A percentile compares a stretch with the other conserved stretches of the same genome.
These are phyloP conservation scores for Acheta domesticus DNA, from an alignment of 2,888 invertebrate genomes.

Conservation along the genomic window DNA sequence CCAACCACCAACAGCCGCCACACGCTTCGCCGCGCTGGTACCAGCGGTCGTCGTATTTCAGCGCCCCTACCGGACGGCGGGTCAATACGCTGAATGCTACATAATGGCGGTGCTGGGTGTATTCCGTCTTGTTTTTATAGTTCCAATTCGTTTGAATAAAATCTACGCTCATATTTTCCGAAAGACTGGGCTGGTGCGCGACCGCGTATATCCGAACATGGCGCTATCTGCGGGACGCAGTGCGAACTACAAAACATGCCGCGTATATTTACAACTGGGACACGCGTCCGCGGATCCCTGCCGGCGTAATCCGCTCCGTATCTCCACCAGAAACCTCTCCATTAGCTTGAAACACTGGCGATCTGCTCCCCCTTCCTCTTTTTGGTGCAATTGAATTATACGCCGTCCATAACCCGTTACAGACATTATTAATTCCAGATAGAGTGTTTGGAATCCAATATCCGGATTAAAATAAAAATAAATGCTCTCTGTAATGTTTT, in stretches of 20 bases:
- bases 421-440: slow-evolving; percentile 8
- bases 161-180: slow-evolving; percentile 7
- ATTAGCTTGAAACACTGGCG: neutral
- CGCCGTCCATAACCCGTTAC: neutral
- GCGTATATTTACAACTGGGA: neutral
- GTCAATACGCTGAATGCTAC: neutral
- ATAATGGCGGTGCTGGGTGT: neutral
- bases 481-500: neutral
- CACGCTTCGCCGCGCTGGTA: no score
- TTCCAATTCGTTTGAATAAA: slow-evolving; percentile 2
- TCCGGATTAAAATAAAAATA: neutral
- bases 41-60: no score
- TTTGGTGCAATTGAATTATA: neutral
- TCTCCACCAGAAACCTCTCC: neutral
- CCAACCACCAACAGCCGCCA: no score
- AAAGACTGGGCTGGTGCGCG: neutral
- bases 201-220: neutral
- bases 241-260: neutral
- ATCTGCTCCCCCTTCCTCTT: no score
- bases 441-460: slow-evolving; percentile 1
- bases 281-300: neutral
- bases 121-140: slow-evolving; percentile 6
- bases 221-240: neutral
- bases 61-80: neutral
- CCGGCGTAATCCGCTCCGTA: neutral